Conservation (phyloP, 1,140 invertebrate species). For the Zaprionus camerounensis region DNA sequence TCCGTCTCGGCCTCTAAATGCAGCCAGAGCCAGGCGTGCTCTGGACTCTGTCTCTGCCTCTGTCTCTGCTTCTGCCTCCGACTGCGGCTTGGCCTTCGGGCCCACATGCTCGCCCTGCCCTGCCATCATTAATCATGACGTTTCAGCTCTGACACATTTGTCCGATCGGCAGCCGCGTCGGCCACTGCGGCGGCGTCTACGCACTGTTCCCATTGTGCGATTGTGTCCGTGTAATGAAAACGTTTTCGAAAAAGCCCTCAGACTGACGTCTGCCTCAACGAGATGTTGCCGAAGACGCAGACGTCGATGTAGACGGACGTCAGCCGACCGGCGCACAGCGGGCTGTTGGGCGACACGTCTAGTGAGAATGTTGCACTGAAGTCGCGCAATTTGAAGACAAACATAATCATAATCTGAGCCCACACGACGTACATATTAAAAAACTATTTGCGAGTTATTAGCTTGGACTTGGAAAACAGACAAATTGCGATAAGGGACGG, state of each 20-base stretch:
- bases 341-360: conserved; percentile 26
- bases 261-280: conserved; percentile 32
- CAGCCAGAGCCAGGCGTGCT: conserved; percentile 22
- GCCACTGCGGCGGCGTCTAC: conserved; percentile 35
- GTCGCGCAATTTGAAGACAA: conserved; percentile 41
- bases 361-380: conserved; percentile 33
- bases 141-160: conserved; percentile 83
- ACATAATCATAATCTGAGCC: conserved; percentile 34
- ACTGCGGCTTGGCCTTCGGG: conserved; percentile 52
- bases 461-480: conserved; percentile 11
- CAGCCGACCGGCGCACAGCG: conserved; percentile 20
- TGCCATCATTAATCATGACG: conserved; percentile 80
- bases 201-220: conserved; percentile 43
- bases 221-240: conserved; percentile 44
- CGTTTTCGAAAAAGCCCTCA: conserved; percentile 51
- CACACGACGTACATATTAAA: conserved; percentile 42
- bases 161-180: conserved; percentile 70
- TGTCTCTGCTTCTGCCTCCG: conserved; percentile 22
- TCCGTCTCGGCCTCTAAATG: conserved; percentile 47
- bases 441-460: conserved; percentile 47
- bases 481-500: conserved; percentile 14
- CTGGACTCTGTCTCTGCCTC: conserved; percentile 23
- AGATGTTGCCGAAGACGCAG: conserved; percentile 12
- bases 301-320: not conserved
- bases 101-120: conserved; percentile 70